A percentile compares a stretch with the other conserved stretches of the same genome.
These are phyloP conservation scores for Vipera ursinii DNA, from an alignment of 2,797 vertebrate species.

Conservation along the genomic window DNA sequence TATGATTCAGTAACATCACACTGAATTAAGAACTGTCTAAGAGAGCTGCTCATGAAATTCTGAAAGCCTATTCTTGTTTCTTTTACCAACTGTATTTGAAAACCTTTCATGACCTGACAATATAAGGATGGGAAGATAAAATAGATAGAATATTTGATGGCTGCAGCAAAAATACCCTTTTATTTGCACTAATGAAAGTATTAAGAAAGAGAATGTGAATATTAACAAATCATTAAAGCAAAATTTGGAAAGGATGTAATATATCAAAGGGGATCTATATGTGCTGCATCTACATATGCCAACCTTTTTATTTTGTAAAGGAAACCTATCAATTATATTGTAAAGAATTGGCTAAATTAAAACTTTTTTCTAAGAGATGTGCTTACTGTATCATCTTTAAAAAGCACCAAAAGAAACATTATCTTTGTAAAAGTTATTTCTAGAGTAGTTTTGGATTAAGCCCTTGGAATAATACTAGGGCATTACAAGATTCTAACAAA, in stretches of 20 bases:
- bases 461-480: conserved; percentile 40
- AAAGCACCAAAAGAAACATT: conserved; percentile 54
- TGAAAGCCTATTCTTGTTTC: not conserved
- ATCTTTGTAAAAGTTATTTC: conserved; percentile 56
- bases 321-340: conserved; percentile 29
- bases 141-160: not conserved
- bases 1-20: not conserved
- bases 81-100: not conserved
- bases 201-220: not conserved
- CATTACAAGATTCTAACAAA: conserved; percentile 51
- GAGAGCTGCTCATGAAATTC: not conserved
- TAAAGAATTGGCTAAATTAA: conserved; percentile 42
- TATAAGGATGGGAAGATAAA: not conserved
- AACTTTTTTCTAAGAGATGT: conserved; percentile 45
- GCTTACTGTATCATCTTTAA: conserved; percentile 69
- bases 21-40: not conserved
- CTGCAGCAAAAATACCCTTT: not conserved
- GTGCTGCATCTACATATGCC: conserved; percentile 25
- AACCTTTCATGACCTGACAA: not conserved
- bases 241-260: conserved; percentile 8
- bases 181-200: not conserved
- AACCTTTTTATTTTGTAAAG: conserved; percentile 31
- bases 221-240: not conserved
- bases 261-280: conserved; percentile 28
- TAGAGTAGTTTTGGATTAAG: conserved; percentile 56